Evolutionary conservation across 2,797 vertebrate species (phyloP).

Genomic region (Cirrhinus molitorella): DNA sequence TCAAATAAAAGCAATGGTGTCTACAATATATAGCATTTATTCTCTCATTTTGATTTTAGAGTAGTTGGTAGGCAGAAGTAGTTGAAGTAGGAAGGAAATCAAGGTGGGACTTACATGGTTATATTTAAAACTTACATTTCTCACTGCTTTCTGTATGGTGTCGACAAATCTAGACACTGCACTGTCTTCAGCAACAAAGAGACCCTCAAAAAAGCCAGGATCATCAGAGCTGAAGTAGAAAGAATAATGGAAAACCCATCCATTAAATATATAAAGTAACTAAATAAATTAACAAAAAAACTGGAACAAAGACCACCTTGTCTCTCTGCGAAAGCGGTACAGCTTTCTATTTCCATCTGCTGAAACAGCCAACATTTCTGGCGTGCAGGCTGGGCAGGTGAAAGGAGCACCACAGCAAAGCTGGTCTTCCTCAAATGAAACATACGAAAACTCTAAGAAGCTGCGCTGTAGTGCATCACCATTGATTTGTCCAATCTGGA

Average conservation of each 20-base stretch:
- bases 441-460: not conserved
- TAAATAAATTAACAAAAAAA: not conserved
- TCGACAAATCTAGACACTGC: conserved; percentile 20
- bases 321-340: not conserved
- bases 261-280: not conserved
- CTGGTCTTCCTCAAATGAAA: conserved; percentile 29
- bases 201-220: conserved; percentile 5
- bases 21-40: conserved; percentile 3
- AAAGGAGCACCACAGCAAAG: conserved; percentile 40
- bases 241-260: not conserved
- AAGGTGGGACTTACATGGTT: not conserved
- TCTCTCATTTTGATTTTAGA: conserved; percentile 18
- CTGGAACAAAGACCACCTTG: not conserved
- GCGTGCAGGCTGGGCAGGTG: conserved; percentile 22
- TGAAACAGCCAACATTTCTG: conserved; percentile 29
- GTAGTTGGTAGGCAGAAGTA: not conserved
- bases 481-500: conserved; percentile 8
- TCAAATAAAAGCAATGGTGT: conserved; percentile 30
- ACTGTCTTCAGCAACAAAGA: conserved; percentile 39
- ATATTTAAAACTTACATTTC: conserved; percentile 2
- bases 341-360: conserved; percentile 24
- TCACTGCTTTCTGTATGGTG: conserved; percentile 27
- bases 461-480: not conserved
- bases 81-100: conserved; percentile 7
- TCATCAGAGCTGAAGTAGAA: conserved; percentile 10